Base-by-base conservation (phyloP, 2,888 invertebrate species). In the Stomorhina lunata region DNA sequence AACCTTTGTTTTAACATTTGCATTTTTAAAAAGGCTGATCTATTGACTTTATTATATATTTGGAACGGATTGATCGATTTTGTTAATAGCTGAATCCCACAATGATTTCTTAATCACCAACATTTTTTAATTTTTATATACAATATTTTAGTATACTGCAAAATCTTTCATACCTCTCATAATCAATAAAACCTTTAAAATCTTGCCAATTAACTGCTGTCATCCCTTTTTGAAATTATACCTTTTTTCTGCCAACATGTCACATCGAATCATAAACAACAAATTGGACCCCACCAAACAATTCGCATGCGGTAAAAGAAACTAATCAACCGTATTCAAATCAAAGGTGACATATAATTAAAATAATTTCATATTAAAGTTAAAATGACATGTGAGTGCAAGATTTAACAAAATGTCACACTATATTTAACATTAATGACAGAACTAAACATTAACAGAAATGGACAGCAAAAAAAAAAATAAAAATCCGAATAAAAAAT, bases 371-470 rank as follows among this genome's bases (percentile, higher is more conserved):
- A 66, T 71, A 66, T 40, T 43, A 73, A 80, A 59, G n/a, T 65
- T 17, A 81, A 72, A 57, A 61, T 34, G 84, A 81, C 84, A 84
- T 63, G 53, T 76, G 80, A 82, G 75, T 73, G 80, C 57, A 73
- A 84, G 57, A 76, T 81, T 84, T 77, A 84, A 80, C 79, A 55
- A 81, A 80, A 61, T 61, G 66, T 80, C 80, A 73, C 40, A 61
- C 25, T 34, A 20, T 68, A 68, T 73, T 80, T 43, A 73, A 68
- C 66, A 61, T 45, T 53, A 68, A 80, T 55, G 61, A 55, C 53
- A 53, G 32, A 73, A 68, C 27, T 73, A 34, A 59, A 68, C 25
- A 53, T 55, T 73, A 61, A 61, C 66, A 80, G 53, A 22, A 32
- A 34, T 65, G 34, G 53, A 25, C 61, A 69, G 17, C 50, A 43